Evolutionary conservation across 2,888 invertebrate species (phyloP).

Genomic region (Caenorhabditis wallacei): DNA sequence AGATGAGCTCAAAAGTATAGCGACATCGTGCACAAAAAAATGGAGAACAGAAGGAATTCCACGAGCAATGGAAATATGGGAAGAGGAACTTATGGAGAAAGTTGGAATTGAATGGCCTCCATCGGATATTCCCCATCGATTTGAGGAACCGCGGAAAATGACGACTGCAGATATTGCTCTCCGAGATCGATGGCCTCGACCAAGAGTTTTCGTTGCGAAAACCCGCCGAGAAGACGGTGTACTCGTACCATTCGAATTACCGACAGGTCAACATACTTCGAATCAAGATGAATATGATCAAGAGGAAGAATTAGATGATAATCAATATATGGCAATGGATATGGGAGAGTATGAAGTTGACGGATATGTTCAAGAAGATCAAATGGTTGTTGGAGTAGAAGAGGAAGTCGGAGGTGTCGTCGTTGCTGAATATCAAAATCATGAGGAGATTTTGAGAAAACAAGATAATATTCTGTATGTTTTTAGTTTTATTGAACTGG

Average conservation of each 20-base stretch:
- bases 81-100: conserved; percentile 72
- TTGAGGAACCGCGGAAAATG: conserved; percentile 17
- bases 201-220: conserved; percentile 69
- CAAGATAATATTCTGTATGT: conserved; percentile 33
- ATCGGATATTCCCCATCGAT: neutral
- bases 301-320: conserved; percentile 39
- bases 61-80: conserved; percentile 69
- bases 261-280: neutral
- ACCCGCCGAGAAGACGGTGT: conserved; percentile 59
- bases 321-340: conserved; percentile 43
- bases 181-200: conserved; percentile 70
- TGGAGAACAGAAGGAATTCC: conserved; percentile 69
- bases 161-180: conserved; percentile 69
- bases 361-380: conserved; percentile 14
- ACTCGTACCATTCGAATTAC: conserved; percentile 34
- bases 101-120: conserved; percentile 64
- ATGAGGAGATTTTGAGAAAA: conserved; percentile 4
- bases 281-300: conserved; percentile 39
- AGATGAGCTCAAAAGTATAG: conserved; percentile 70
- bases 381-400: conserved; percentile 43
- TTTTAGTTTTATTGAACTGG: neutral
- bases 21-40: conserved; percentile 64
- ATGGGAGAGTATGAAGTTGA: conserved; percentile 51
- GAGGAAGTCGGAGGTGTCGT: conserved; percentile 35
- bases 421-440: neutral